These are phyloP conservation scores for Tenthredo scrophulariae DNA, from an alignment of 2,888 invertebrate species.

Conservation along the genomic window DNA sequence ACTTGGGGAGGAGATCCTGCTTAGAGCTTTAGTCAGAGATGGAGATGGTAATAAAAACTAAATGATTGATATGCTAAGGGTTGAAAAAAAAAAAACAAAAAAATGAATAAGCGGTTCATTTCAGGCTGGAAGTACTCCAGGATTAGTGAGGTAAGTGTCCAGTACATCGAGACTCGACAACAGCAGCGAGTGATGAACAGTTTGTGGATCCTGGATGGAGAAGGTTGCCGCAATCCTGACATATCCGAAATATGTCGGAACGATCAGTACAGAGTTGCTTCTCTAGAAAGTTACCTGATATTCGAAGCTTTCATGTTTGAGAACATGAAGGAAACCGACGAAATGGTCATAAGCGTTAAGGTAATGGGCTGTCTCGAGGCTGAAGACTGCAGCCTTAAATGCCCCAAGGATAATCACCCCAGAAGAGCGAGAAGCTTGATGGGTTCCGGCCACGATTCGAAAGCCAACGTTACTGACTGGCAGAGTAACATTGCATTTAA, in stretches of 20 bases:
- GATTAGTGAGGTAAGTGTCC: slow-evolving; percentile 79
- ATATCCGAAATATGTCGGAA: slow-evolving; percentile 66
- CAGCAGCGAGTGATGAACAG: slow-evolving; percentile 68
- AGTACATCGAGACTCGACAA: slow-evolving; percentile 65
- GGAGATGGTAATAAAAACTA: slow-evolving; percentile 75
- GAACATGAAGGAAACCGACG: slow-evolving; percentile 81
- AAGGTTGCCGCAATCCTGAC: slow-evolving; percentile 69
- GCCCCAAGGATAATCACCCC: slow-evolving; percentile 65
- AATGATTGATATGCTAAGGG: slow-evolving; percentile 52
- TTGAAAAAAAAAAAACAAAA: background rate
- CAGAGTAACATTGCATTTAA: slow-evolving; percentile 67
- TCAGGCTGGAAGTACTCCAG: slow-evolving; percentile 81
- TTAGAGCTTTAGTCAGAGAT: slow-evolving; percentile 79
- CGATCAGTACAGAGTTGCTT: slow-evolving; percentile 70
- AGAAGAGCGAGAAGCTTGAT: slow-evolving; percentile 61
- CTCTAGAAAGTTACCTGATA: slow-evolving; percentile 69
- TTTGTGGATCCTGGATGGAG: slow-evolving; percentile 68
- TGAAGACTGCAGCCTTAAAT: slow-evolving; percentile 78
- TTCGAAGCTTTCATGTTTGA: slow-evolving; percentile 82
- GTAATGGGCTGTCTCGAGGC: slow-evolving; percentile 81
- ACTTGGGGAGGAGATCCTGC: slow-evolving; percentile 81
- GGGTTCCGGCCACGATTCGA: slow-evolving; percentile 55
- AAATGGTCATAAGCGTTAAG: slow-evolving; percentile 80
- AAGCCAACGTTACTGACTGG: slow-evolving; percentile 67
- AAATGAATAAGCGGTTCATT: background rate